These are phyloP conservation scores for Pachycephala philippinensis DNA, from an alignment of 2,113 vertebrate species.

Conservation along the genomic window DNA sequence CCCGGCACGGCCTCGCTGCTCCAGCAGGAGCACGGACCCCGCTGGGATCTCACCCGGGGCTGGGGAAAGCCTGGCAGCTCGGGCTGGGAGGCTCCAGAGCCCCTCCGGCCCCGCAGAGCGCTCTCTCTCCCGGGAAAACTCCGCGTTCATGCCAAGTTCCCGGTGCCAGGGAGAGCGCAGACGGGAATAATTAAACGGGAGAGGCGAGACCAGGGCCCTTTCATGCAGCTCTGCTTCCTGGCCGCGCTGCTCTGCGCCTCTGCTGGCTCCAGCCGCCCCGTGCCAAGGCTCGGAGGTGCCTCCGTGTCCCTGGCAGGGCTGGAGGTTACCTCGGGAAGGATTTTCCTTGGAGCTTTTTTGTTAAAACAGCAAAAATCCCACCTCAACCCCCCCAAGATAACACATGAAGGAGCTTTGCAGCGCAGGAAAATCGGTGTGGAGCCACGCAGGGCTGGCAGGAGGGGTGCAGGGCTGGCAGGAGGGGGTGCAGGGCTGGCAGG, in stretches of 20 bases:
- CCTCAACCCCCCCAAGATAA: not conserved
- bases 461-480: too few species aligned
- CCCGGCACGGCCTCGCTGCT: not conserved
- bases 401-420: not conserved
- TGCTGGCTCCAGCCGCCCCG: not conserved
- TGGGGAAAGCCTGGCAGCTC: not conserved
- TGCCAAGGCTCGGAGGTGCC: not conserved
- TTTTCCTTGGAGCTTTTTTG: not conserved
- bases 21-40: not conserved
- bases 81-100: not conserved
- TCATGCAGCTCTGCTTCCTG: not conserved
- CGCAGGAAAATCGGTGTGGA: fast-evolving
- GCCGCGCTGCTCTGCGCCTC: not conserved
- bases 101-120: not conserved
- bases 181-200: not conserved
- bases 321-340: not conserved
- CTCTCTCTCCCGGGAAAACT: not conserved
- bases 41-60: not conserved
- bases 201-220: not conserved
- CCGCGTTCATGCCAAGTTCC: not conserved
- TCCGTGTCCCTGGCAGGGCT: not conserved
- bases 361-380: not conserved
- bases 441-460: not conserved
- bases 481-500: too few species aligned
- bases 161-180: not conserved